Evolutionary conservation across 2,113 vertebrate genomes (phyloP).

Genomic region (Balaenoptera acutorostrata): DNA sequence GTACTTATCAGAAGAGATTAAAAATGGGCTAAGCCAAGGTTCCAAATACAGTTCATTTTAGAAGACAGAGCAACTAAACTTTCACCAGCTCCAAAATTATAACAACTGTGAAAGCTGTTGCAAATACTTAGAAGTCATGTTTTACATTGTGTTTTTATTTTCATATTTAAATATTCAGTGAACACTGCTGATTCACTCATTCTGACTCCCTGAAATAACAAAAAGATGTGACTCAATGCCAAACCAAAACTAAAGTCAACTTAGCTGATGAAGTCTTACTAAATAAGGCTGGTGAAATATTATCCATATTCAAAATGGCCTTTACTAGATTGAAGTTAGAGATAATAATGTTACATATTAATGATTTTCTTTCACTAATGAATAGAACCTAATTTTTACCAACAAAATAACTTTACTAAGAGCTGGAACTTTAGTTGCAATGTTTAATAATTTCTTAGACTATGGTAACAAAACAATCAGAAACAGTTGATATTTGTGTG

Average conservation of each 20-base stretch:
- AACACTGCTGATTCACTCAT: background rate
- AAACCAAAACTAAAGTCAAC: background rate
- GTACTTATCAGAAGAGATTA: background rate
- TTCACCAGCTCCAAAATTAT: background rate
- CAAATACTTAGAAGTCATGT: background rate
- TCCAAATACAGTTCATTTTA: background rate
- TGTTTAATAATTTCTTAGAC: constrained; percentile 43
- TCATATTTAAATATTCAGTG: background rate
- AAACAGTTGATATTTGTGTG: background rate
- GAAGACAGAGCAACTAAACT: background rate
- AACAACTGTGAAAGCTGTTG: background rate
- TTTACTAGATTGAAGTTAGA: background rate
- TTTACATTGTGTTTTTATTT: background rate
- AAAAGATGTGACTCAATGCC: background rate
- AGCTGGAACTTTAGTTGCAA: background rate
- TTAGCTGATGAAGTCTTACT: background rate
- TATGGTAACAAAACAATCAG: background rate
- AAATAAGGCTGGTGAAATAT: background rate
- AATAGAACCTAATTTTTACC: background rate
- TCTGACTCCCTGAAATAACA: background rate
- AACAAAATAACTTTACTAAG: background rate
- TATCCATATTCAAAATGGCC: background rate
- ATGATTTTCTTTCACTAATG: background rate
- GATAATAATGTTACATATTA: constrained; percentile 32
- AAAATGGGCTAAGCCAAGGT: background rate